Evolutionary conservation across 2,888 invertebrate genomes (phyloP).

Genomic region (Ephialtes manifestator): DNA sequence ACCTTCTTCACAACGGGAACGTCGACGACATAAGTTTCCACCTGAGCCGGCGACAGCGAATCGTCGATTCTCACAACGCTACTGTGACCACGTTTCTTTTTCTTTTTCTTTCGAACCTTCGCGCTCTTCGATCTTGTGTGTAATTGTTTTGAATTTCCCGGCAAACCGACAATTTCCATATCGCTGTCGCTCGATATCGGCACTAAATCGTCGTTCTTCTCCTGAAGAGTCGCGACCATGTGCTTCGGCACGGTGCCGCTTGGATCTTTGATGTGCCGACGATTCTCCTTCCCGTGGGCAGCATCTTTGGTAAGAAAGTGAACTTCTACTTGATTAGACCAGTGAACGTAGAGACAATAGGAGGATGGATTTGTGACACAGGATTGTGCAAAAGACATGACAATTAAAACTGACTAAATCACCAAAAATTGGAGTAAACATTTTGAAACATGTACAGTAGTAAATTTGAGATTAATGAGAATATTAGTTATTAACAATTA

Average conservation of each 20-base stretch:
- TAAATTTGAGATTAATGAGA: no score
- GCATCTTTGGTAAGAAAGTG: slow-evolving; percentile 82
- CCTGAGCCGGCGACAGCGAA: slow-evolving; percentile 65
- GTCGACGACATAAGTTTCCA: slow-evolving; percentile 50
- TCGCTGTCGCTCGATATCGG: slow-evolving; percentile 85
- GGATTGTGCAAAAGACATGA: no score
- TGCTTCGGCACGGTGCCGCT: slow-evolving; percentile 73
- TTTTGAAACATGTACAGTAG: no score
- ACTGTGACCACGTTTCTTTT: slow-evolving; percentile 75
- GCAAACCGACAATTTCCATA: slow-evolving; percentile 82
- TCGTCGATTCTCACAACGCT: slow-evolving; percentile 70
- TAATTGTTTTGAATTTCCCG: slow-evolving; percentile 72
- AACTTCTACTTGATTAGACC: slow-evolving; percentile 82
- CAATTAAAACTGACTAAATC: no score
- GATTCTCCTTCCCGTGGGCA: slow-evolving; percentile 84
- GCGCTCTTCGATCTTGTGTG: slow-evolving; percentile 56
- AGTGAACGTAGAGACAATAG: background rate
- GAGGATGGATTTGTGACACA: background rate
- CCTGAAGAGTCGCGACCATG: slow-evolving; percentile 76
- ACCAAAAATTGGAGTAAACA: no score
- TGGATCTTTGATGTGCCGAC: slow-evolving; percentile 78
- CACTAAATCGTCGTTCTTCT: slow-evolving; percentile 81
- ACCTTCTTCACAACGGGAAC: slow-evolving; percentile 61
- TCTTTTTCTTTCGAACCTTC: slow-evolving; percentile 76
- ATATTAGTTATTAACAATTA: no score